Base-by-base conservation (phyloP, 1,140 invertebrate species). In the Phymorhynchus buccinoides region DNA sequence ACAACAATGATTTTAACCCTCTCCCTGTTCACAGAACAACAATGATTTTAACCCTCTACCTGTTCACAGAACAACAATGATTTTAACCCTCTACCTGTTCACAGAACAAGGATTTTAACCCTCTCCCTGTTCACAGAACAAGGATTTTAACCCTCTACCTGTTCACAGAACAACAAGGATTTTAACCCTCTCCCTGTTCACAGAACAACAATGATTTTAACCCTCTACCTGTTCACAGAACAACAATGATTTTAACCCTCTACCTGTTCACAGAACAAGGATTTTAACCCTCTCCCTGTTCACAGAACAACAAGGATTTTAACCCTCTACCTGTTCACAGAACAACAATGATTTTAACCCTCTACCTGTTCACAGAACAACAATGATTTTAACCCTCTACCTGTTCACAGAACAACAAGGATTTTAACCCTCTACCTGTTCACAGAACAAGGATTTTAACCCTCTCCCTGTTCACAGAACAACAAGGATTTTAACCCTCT, bases 391-490 rank as follows among this genome's bases (percentile, higher is more conserved):
- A n/a, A n/a, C n/a, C n/a, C 78, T 87, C 86, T 68, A 87, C 86
- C 86, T 87, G 37, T 3, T 75, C 37, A 62, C 56, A 62, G 56
- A 62, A 62, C 12, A 27, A 27, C 56, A 62, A 62, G 12, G 14
- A 62, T 62, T 48, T n/a, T n/a, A n/a, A n/a, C n/a, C n/a, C 78
- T 87, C 86, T 68, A 87, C 86, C 86, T 87, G 37, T 3, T 75
- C 37, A 62, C 56, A 62, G 56, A 62, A 62, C 12, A 27, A 27
- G 18, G n/a, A 62, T 12, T n/a, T n/a, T n/a, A 4, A 62, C n/a
- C 18, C 78, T 87, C 86, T 68, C 85, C 86, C 86, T 87, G 37
- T 3, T 75, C 37, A 62, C 56, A 62, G 56, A 62, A 62, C 12
- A 27, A 27, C 56, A 62, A 62, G 12, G 14, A 62, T 62, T 48